These are phyloP conservation scores for Amblyteles armatorius DNA, from an alignment of 2,888 invertebrate genomes.

Conservation along the genomic window DNA sequence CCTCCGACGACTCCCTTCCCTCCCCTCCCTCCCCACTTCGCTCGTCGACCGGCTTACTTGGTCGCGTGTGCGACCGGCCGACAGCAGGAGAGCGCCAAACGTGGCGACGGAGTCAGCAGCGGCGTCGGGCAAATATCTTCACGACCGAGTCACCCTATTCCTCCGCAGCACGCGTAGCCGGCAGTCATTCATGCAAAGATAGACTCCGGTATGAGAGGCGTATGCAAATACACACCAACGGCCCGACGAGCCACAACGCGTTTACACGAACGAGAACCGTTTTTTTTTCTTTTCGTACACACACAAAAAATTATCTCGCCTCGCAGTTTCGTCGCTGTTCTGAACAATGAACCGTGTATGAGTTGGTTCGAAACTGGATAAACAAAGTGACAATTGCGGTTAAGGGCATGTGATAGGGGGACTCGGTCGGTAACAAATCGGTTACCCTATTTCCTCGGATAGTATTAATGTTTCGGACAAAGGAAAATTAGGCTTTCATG, in stretches of 20 bases:
- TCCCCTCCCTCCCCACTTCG: background rate
- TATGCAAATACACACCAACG: constrained; percentile 33
- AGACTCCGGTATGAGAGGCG: constrained; percentile 28
- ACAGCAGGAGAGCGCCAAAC: constrained; percentile 25
- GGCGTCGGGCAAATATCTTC: constrained; percentile 30
- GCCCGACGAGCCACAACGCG: background rate
- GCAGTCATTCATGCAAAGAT: constrained; percentile 36
- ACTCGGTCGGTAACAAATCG: too few species aligned
- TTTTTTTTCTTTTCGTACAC: background rate
- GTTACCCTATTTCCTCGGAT: too few species aligned
- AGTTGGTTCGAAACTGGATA: background rate
- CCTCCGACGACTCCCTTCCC: background rate
- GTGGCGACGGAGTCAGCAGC: constrained; percentile 21
- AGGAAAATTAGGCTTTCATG: too few species aligned
- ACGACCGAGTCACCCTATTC: constrained; percentile 38
- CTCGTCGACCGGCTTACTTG: background rate
- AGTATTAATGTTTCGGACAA: too few species aligned
- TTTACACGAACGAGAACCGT: background rate
- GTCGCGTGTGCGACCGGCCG: constrained; percentile 6
- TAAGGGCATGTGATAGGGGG: too few species aligned
- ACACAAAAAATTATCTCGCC: background rate
- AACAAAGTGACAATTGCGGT: background rate
- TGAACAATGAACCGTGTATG: background rate
- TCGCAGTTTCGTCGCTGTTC: background rate
- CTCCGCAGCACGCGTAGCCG: constrained; percentile 28